phyloP scores from a whole-genome alignment of 2,113 vertebrate species.

The Rhea americana region DNA sequence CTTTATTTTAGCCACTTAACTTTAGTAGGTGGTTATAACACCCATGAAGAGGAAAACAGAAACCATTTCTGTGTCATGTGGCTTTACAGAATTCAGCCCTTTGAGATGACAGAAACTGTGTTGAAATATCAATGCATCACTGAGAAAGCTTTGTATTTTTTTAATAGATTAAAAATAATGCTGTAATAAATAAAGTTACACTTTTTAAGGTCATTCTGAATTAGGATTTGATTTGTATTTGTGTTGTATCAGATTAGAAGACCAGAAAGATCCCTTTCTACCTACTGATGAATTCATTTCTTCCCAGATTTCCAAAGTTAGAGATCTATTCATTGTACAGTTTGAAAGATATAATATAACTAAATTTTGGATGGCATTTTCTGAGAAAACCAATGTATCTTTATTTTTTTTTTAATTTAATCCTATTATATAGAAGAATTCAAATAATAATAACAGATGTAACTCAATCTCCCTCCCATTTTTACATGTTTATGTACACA shows the following conservation, averaged over 20 bases:
- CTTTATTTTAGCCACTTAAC: conserved; percentile 24
- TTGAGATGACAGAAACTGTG: background rate
- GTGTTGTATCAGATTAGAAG: background rate
- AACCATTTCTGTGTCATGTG: background rate
- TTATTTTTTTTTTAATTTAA: background rate
- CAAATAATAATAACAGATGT: background rate
- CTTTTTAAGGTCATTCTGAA: background rate
- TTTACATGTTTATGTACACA: background rate
- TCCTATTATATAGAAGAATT: background rate
- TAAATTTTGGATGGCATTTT: background rate
- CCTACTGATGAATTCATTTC: background rate
- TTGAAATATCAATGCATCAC: background rate
- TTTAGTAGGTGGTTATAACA: conserved; percentile 4
- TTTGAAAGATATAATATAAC: background rate
- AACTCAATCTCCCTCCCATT: background rate
- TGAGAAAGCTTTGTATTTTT: background rate
- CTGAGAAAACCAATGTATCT: background rate
- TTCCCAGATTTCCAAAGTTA: background rate
- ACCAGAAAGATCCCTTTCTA: background rate
- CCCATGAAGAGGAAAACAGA: conserved; percentile 16
- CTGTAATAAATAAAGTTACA: background rate
- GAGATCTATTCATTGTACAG: background rate
- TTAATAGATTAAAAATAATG: background rate
- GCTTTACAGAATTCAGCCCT: background rate
- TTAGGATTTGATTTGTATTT: background rate